phyloP scores from a whole-genome alignment of 1,140 invertebrate genomes.

The Wiebesia pumilae region DNA sequence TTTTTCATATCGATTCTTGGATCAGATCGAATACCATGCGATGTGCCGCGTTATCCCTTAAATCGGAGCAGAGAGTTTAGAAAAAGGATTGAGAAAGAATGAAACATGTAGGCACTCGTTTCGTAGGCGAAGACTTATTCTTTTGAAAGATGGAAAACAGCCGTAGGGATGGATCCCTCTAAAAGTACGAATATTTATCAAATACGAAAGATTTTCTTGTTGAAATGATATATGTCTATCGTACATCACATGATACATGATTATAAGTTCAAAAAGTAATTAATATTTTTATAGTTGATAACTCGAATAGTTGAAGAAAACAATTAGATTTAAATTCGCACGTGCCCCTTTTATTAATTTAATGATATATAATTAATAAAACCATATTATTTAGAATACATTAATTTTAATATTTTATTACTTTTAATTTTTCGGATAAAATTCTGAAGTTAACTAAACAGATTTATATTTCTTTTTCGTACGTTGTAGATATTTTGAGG shows the following conservation, averaged over 20 bases:
- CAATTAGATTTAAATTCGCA: too few relatives aligned
- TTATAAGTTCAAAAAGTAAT: too few relatives aligned
- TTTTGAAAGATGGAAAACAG: conserved; percentile 34
- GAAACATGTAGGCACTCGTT: conserved; percentile 27
- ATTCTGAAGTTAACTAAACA: not conserved
- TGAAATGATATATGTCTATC: too few relatives aligned
- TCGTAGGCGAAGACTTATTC: not conserved
- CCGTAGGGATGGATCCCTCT: not conserved
- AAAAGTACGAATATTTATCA: not conserved
- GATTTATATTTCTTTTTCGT: not conserved
- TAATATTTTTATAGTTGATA: too few relatives aligned
- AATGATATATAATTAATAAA: too few relatives aligned
- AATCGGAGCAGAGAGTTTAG: not conserved
- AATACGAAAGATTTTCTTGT: not conserved
- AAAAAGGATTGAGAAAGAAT: not conserved
- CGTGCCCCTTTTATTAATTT: too few relatives aligned
- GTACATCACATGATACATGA: too few relatives aligned
- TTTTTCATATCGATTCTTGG: not conserved
- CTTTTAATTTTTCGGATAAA: not conserved
- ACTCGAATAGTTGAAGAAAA: too few relatives aligned
- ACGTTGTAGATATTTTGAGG: not conserved
- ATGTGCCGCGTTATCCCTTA: not conserved
- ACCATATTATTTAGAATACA: too few relatives aligned
- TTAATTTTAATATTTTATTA: not conserved
- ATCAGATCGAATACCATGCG: not conserved